phyloP scores from a whole-genome alignment of 2,113 vertebrate species.

The Anolis carolinensis region DNA sequence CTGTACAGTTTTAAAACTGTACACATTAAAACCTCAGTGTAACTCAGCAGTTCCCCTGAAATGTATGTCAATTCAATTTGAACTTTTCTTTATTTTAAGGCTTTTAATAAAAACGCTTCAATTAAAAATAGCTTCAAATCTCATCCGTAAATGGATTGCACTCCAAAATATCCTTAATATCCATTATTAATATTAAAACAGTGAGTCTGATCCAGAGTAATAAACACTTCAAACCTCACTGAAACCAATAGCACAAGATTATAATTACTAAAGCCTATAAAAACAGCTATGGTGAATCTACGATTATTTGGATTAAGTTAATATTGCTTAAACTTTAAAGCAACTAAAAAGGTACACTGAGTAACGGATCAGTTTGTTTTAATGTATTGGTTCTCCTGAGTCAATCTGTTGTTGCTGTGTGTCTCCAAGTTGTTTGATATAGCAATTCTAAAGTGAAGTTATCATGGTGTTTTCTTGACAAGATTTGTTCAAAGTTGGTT shows the following conservation, averaged over 20 bases:
- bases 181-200: not conserved
- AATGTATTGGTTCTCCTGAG: not conserved
- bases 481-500: not conserved
- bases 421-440: too few relatives aligned
- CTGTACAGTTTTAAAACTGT: not conserved
- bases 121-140: not conserved
- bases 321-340: not conserved
- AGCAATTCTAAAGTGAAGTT: too few relatives aligned
- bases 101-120: not conserved
- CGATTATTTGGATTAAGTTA: not conserved
- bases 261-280: not conserved
- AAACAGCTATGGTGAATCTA: not conserved
- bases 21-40: not conserved
- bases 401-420: too few relatives aligned
- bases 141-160: not conserved
- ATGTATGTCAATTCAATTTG: not conserved
- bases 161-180: not conserved
- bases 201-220: not conserved
- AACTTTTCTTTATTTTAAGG: not conserved
- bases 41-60: not conserved
- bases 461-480: too few relatives aligned
- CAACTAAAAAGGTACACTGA: not conserved
- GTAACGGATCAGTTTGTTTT: not conserved
- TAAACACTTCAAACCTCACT: not conserved
- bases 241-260: not conserved